Conservation (phyloP, 2,888 invertebrate genomes). For the Meta bourneti region DNA sequence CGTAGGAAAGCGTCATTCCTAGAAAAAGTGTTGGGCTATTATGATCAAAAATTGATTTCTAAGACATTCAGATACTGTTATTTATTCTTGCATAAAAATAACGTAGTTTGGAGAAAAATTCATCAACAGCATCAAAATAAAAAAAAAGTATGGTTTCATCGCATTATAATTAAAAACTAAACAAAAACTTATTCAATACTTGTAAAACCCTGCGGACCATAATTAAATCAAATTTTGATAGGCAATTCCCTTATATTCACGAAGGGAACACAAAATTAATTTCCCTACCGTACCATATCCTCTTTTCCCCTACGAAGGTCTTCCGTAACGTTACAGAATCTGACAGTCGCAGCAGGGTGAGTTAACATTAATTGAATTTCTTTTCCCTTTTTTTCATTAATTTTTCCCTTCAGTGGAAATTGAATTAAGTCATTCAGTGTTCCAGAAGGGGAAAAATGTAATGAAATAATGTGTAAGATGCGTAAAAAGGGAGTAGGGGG, state of each 20-base stretch:
- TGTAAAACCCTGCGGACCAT: conserved; percentile 57
- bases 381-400: conserved; percentile 33
- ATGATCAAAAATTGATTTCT: too few relatives aligned
- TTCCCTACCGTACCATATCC: conserved; percentile 39
- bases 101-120: background rate
- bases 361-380: conserved; percentile 71
- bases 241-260: conserved; percentile 59
- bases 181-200: conserved; percentile 44
- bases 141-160: background rate
- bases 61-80: background rate
- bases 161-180: background rate
- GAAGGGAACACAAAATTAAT: conserved; percentile 52
- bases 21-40: too few relatives aligned
- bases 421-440: conserved; percentile 57
- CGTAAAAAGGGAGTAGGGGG: background rate
- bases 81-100: background rate
- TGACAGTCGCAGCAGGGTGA: conserved; percentile 57
- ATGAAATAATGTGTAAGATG: conserved; percentile 45
- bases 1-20: too few relatives aligned
- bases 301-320: conserved; percentile 4
- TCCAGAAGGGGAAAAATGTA: conserved; percentile 7
- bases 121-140: too few relatives aligned
- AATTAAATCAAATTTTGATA: conserved; percentile 68
- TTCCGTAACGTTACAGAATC: conserved; percentile 36
- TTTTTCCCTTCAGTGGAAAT: conserved; percentile 50